Percentiles rank a stretch among this genome's conserved stretches.
phyloP scores from a whole-genome alignment of 1,140 invertebrate genomes.

The Drosophila rufa region DNA sequence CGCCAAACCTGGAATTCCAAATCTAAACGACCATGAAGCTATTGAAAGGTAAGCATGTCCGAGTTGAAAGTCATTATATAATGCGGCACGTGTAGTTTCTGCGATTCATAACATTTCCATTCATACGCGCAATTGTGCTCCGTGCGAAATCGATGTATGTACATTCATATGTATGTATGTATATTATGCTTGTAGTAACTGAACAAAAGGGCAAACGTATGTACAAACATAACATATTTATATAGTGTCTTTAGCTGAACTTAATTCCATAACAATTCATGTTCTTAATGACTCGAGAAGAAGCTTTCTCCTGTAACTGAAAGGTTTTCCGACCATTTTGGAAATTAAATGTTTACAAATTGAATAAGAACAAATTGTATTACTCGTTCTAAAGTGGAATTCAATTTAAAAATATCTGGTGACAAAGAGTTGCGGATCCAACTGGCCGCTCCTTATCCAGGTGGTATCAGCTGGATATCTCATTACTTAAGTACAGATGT shows the following conservation, averaged over 20 bases:
- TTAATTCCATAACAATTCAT: not conserved
- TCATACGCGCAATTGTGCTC: slow-evolving; percentile 14
- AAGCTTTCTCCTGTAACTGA: not conserved
- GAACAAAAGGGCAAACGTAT: not conserved
- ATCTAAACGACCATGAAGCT: slow-evolving; percentile 95
- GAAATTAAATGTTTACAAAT: not conserved
- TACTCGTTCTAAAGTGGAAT: no score
- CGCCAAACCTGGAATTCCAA: slow-evolving; percentile 89
- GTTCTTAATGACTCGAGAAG: not conserved
- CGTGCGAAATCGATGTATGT: not conserved
- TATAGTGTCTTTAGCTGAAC: not conserved
- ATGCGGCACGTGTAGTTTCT: slow-evolving; percentile 38
- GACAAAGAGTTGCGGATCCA: not conserved
- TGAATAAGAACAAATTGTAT: no score
- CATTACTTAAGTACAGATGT: not conserved
- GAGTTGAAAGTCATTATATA: slow-evolving; percentile 55
- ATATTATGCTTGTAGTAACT: not conserved
- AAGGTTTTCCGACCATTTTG: not conserved
- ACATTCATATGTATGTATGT: not conserved
- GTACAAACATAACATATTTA: not conserved
- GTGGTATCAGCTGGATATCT: not conserved
- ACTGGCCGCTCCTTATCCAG: not conserved
- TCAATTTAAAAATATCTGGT: no score
- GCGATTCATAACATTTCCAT: slow-evolving; percentile 26
- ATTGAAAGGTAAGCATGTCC: slow-evolving; percentile 94